A percentile compares a stretch with the other conserved stretches of the same genome.
These are phyloP conservation scores for Varroa destructor DNA, from an alignment of 1,140 invertebrate genomes.

Conservation along the genomic window DNA sequence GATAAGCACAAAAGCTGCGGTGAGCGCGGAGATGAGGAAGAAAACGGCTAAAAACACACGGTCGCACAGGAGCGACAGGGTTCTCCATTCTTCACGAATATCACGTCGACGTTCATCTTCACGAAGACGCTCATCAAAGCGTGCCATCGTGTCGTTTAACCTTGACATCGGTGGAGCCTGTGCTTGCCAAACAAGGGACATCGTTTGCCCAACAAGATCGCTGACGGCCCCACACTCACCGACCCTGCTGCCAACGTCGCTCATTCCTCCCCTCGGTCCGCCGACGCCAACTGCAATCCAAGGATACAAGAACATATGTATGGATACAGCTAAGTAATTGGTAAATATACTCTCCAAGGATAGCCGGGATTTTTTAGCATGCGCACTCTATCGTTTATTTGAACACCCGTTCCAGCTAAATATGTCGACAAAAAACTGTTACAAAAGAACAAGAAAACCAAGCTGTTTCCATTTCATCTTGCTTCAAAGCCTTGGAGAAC, in stretches of 20 bases:
- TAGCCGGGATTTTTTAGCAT: no score
- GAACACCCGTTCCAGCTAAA: no score
- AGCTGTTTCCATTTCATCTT: no score
- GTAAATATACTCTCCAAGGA: no score
- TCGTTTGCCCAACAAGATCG: slow-evolving; percentile 13
- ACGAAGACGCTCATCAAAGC: slow-evolving; percentile 22
- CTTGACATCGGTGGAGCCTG: not conserved
- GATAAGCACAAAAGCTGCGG: slow-evolving; percentile 16
- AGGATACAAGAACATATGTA: no score
- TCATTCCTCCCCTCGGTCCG: not conserved
- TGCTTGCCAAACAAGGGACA: slow-evolving; percentile 22
- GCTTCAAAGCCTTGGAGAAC: no score
- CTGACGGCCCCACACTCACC: slow-evolving; percentile 8
- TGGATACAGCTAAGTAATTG: no score
- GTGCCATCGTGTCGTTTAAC: not conserved
- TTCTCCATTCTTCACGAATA: slow-evolving; percentile 16
- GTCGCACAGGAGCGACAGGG: slow-evolving; percentile 11
- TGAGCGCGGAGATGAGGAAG: slow-evolving; percentile 3
- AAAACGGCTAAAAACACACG: slow-evolving; percentile 12
- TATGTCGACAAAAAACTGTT: no score
- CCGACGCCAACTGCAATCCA: no score
- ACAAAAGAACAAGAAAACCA: no score
- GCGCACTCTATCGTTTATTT: no score
- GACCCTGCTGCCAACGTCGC: not conserved
- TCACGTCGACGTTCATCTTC: slow-evolving; percentile 8